Evolutionary conservation across 2,797 vertebrate genomes (phyloP), one percentile per base, ranked within the genome.

Genomic region (Chrosomus eos): DNA sequence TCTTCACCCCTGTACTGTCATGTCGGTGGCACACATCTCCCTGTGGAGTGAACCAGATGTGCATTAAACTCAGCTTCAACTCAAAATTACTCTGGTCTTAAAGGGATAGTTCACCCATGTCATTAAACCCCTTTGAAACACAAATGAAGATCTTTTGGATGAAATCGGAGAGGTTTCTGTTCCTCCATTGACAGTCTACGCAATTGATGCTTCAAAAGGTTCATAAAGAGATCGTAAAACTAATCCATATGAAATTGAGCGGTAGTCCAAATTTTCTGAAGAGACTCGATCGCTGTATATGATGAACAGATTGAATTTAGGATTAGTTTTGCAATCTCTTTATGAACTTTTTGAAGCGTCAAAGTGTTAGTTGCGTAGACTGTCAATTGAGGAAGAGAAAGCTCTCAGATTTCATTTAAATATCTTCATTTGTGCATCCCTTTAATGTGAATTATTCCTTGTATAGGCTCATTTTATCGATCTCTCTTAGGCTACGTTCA

Each of bases 1-100:
- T 82, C 38, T 45, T 83, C 18, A 16, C 8, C 36, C 14, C 45
- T 60, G 51, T 38, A 19, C 58, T 19, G 58, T 76, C 60, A 21
- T 66, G 81, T 74, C 2, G 60, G 72, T 53, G 60, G 31, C 60
- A 75, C 72, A 67, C 81, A 83, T 75, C 72, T 75, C 31, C 43
- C 81, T 83, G 60, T 66, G 40, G 21, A 83, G 62, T 38, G 6
- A 83, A 31, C 5, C 28, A 82, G 38, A 79, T 28, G 55, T 43
- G 36, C 23, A 40, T 78, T 28, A 60, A 40, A 60, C 7, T 38
- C 13, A 19, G 70, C n/a, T 28, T 18, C 0, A 40, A 60, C 33
- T 53, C 16, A 74, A 1, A 18, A 64, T 64, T 1, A 7, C 26
- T 62, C 6, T 28, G 13, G 58, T 62, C 26, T 62, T 62, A 5